These are phyloP conservation scores for Chymomyza procnemis DNA, from an alignment of 2,888 invertebrate species.

Conservation along the genomic window DNA sequence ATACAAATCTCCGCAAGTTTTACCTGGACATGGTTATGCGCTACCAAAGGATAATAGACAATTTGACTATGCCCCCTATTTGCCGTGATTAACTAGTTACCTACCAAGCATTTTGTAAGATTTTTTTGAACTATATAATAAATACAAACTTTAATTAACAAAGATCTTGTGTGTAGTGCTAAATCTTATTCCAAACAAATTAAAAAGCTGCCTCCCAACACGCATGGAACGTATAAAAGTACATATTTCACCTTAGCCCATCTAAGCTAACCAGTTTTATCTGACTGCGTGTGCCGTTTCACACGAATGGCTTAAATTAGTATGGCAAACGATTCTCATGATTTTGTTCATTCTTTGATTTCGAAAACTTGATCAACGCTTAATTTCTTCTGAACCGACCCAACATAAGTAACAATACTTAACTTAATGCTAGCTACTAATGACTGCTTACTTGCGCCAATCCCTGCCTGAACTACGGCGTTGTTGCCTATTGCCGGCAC, in stretches of 20 bases:
- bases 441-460: conserved; percentile 58
- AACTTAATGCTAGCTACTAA: not conserved
- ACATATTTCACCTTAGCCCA: no score
- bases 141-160: no score
- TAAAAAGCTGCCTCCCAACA: no score
- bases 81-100: conserved; percentile 51
- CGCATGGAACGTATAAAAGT: no score
- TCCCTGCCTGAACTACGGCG: conserved; percentile 61
- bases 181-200: no score
- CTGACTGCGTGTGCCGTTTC: not conserved
- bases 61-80: conserved; percentile 65
- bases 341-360: no score
- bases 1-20: conserved; percentile 57
- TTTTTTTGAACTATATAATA: not conserved
- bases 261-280: not conserved
- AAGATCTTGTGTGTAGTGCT: no score
- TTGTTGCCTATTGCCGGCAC: conserved; percentile 25
- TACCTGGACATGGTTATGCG: conserved; percentile 52
- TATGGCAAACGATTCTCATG: not conserved
- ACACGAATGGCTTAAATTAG: not conserved
- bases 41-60: conserved; percentile 47
- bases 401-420: not conserved
- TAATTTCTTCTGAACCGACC: not conserved
- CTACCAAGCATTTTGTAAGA: not conserved
- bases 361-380: not conserved